A percentile compares a stretch with the other conserved stretches of the same genome.
Conservation (phyloP, 92 coral and sea anemone genomes). For the Desmophyllum pertusum region DNA sequence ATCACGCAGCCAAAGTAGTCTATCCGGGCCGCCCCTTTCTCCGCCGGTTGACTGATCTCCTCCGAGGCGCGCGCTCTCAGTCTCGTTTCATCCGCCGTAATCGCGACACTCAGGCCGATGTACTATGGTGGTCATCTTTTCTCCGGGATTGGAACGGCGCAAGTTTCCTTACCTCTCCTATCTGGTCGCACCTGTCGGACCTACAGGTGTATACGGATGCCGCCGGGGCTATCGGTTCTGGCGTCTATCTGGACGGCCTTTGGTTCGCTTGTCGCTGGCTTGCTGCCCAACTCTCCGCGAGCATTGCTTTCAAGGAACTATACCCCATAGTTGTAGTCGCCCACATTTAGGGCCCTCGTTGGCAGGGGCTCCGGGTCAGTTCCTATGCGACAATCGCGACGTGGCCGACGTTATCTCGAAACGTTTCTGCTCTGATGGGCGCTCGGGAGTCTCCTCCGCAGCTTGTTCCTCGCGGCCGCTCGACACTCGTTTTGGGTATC, state of each 20-base stretch:
- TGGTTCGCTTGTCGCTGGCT: conserved; percentile 15
- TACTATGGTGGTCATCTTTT: conserved; percentile 22
- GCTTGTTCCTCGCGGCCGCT: background rate
- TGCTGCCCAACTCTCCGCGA: background rate
- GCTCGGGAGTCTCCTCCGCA: background rate
- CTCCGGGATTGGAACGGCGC: conserved; percentile 30
- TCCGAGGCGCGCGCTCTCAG: background rate
- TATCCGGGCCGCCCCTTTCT: conserved; percentile 33
- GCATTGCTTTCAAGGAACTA: conserved; percentile 32
- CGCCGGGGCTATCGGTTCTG: too few species aligned
- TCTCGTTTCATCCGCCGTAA: background rate
- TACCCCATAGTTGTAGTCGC: conserved; percentile 48
- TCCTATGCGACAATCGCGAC: background rate
- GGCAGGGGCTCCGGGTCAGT: too few species aligned
- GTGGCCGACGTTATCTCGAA: too few species aligned
- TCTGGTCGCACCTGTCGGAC: conserved; percentile 29
- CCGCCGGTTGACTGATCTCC: conserved; percentile 13
- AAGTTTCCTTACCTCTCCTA: conserved; percentile 23
- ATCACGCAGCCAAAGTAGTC: conserved; percentile 22
- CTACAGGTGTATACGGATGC: conserved; percentile 36
- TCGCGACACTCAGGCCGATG: background rate
- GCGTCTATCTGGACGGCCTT: background rate
- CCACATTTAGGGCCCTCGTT: conserved; percentile 41
- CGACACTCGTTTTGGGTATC: background rate
- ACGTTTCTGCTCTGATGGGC: too few species aligned